phyloP scores from a whole-genome alignment of 1,140 invertebrate species.

The Calliopsis andreniformis region DNA sequence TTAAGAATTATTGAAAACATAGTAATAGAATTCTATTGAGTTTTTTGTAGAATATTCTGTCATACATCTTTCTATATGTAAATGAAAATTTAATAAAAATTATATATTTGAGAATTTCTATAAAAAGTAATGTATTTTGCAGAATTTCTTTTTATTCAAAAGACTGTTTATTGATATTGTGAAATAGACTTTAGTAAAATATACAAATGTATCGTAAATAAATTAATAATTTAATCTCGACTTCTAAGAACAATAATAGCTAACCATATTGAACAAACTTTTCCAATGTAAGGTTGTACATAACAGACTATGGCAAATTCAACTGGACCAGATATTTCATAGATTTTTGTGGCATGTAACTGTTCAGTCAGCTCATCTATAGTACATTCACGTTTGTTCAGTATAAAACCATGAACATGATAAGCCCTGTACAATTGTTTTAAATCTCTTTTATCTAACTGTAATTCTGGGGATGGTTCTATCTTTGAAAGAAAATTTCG shows the following conservation, averaged over 20 bases:
- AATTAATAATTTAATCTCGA: constrained; percentile 61
- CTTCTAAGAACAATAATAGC: constrained; percentile 73
- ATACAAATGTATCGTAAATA: constrained; percentile 20
- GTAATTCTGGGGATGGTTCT: constrained; percentile 58
- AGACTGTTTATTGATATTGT: constrained; percentile 16
- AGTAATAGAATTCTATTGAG: neutral
- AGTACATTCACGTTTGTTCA: constrained; percentile 71
- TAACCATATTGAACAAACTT: constrained; percentile 75
- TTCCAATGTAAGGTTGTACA: constrained; percentile 72
- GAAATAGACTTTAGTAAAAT: constrained; percentile 14
- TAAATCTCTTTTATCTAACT: constrained; percentile 74
- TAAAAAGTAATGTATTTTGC: neutral
- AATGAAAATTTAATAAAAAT: constrained; percentile 2
- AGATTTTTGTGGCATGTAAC: constrained; percentile 73
- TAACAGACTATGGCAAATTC: constrained; percentile 77
- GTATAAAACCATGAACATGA: constrained; percentile 75
- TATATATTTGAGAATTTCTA: neutral
- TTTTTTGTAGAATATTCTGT: neutral
- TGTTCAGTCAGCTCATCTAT: constrained; percentile 71
- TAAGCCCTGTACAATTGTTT: constrained; percentile 76
- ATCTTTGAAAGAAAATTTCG: constrained; percentile 66
- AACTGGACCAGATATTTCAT: constrained; percentile 74
- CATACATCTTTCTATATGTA: neutral
- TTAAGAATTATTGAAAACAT: constrained; percentile 8
- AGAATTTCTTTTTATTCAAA: constrained; percentile 5